Conservation (phyloP, 2,888 invertebrate genomes). For the Lasioglossum vierecki region DNA sequence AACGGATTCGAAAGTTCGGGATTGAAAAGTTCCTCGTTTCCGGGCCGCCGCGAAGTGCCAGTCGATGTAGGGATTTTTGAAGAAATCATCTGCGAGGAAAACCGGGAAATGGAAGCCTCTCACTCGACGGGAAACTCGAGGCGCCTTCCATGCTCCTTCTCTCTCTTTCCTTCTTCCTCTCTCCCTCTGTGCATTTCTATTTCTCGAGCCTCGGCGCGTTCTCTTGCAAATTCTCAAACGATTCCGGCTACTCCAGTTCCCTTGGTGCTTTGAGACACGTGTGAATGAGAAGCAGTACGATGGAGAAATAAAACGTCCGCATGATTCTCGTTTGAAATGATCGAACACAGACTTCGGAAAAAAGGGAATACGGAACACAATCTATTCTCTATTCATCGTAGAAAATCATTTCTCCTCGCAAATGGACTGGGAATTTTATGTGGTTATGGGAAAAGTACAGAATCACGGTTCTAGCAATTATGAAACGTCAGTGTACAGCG, state of each 20-base stretch:
- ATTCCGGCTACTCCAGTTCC: neutral
- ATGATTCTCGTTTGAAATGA: neutral
- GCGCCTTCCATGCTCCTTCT: too few species aligned
- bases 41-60: slow-evolving; percentile 9
- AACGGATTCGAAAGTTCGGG: slow-evolving; percentile 1
- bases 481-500: neutral
- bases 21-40: slow-evolving; percentile 12
- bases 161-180: neutral
- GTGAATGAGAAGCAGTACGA: neutral
- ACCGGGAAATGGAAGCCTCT: neutral
- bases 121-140: neutral
- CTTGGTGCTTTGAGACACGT: slow-evolving; percentile 7
- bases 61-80: slow-evolving; percentile 12
- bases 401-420: neutral
- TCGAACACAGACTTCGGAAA: neutral
- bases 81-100: slow-evolving; percentile 17
- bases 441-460: neutral
- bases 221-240: slow-evolving; percentile 9
- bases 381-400: neutral
- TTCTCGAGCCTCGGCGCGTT: slow-evolving; percentile 4
- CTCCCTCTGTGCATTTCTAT: neutral
- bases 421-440: neutral
- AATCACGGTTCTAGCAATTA: neutral
- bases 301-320: neutral
- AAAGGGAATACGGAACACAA: neutral